phyloP scores from a whole-genome alignment of 2,113 vertebrate genomes.

The Mohoua ochrocephala region DNA sequence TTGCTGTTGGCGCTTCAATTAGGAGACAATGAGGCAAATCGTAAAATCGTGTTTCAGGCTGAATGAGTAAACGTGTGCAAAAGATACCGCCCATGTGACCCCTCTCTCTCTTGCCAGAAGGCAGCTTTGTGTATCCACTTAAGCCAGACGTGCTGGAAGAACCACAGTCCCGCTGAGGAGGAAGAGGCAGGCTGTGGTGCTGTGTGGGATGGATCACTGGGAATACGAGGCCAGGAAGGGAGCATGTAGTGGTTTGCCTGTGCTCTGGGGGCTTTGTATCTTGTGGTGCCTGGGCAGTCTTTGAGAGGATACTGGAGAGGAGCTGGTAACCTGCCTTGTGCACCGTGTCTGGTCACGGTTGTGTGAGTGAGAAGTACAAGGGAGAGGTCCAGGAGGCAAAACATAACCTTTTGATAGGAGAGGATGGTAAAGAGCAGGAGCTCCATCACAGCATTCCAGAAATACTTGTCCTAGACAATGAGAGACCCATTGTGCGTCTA shows the following conservation, averaged over 20 bases:
- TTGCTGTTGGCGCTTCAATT: slow-evolving; percentile 15
- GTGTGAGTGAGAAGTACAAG: not conserved
- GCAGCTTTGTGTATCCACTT: not conserved
- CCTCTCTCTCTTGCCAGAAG: not conserved
- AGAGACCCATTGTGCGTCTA: not conserved
- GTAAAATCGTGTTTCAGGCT: not conserved
- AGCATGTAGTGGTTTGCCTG: not conserved
- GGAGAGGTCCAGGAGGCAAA: not conserved
- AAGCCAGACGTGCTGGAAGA: not conserved
- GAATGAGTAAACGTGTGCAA: not conserved
- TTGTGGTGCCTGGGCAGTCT: not conserved
- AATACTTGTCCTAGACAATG: not conserved
- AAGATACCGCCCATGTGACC: not conserved
- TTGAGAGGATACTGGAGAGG: not conserved
- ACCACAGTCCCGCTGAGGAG: not conserved
- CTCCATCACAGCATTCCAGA: not conserved
- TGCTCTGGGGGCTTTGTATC: not conserved
- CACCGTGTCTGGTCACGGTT: not conserved
- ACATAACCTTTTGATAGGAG: not conserved
- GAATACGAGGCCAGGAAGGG: not conserved
- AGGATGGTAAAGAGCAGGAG: not conserved
- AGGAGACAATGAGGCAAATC: not conserved
- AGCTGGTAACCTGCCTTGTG: not conserved
- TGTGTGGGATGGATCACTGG: not conserved
- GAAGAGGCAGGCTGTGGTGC: not conserved